phyloP scores from a whole-genome alignment of 2,888 invertebrate genomes.

The Cataglyphis rosenhaueri region DNA sequence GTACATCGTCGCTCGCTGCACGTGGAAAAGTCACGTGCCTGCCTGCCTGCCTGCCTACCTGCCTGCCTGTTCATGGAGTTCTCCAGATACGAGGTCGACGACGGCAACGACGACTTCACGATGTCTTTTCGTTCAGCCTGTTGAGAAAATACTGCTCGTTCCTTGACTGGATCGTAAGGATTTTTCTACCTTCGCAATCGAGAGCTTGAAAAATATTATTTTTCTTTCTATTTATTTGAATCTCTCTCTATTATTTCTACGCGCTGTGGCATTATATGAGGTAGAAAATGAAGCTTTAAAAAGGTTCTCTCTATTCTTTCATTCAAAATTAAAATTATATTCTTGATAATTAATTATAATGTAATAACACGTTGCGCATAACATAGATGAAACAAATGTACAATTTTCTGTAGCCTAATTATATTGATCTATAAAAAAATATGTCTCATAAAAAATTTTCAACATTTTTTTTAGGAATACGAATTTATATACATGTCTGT shows the following conservation, averaged over 20 bases:
- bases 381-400: neutral
- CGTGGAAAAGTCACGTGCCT: conserved; percentile 62
- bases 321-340: neutral
- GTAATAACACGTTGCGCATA: neutral
- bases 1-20: conserved; percentile 58
- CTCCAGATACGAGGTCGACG: conserved; percentile 41
- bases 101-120: conserved; percentile 30
- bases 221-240: conserved; percentile 18
- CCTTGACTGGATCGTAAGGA: conserved; percentile 10
- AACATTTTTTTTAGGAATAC: neutral
- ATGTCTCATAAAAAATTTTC: neutral
- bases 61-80: conserved; percentile 30
- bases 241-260: conserved; percentile 35
- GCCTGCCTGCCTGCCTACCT: conserved; percentile 35
- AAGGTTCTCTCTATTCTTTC: neutral
- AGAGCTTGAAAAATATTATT: conserved; percentile 11
- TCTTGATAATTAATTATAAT: neutral
- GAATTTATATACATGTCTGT: neutral
- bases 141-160: conserved; percentile 60
- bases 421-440: neutral
- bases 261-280: neutral
- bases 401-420: neutral
- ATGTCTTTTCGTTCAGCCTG: conserved; percentile 56
- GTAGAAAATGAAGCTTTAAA: neutral
- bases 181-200: conserved; percentile 36